Evolutionary conservation across 2,113 vertebrate species (phyloP).

Genomic region (Oriolus oriolus): DNA sequence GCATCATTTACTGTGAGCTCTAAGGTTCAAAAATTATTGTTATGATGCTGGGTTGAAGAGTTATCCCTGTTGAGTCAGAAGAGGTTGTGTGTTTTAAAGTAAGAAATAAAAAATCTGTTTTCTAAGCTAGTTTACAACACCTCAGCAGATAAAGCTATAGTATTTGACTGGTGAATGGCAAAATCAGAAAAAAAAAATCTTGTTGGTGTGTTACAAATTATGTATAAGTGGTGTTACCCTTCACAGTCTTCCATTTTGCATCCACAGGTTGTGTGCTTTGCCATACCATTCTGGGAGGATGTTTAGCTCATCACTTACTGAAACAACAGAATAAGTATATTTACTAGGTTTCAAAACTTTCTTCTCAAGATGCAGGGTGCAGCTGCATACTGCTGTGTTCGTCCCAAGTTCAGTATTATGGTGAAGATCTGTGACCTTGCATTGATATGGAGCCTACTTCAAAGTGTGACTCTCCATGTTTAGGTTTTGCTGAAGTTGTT

Average conservation of each 20-base stretch:
- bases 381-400: not conserved
- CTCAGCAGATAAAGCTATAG: not conserved
- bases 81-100: not conserved
- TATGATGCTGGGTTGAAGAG: not conserved
- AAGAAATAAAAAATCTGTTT: not conserved
- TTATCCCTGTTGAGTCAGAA: not conserved
- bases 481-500: not conserved
- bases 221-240: rapidly evolving
- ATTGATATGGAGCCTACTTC: not conserved
- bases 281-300: rapidly evolving
- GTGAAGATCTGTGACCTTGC: not conserved
- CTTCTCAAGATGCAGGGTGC: not conserved
- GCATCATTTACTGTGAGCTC: not conserved
- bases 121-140: rapidly evolving
- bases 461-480: rapidly evolving
- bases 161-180: not conserved
- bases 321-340: not conserved
- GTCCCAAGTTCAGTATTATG: not conserved
- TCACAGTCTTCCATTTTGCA: not conserved
- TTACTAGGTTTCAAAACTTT: not conserved
- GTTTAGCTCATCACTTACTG: not conserved
- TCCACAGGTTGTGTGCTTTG: not conserved
- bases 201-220: rapidly evolving
- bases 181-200: not conserved
- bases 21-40: not conserved